Base-by-base conservation (phyloP, 1,140 invertebrate genomes). In the Nylanderia fulva region DNA sequence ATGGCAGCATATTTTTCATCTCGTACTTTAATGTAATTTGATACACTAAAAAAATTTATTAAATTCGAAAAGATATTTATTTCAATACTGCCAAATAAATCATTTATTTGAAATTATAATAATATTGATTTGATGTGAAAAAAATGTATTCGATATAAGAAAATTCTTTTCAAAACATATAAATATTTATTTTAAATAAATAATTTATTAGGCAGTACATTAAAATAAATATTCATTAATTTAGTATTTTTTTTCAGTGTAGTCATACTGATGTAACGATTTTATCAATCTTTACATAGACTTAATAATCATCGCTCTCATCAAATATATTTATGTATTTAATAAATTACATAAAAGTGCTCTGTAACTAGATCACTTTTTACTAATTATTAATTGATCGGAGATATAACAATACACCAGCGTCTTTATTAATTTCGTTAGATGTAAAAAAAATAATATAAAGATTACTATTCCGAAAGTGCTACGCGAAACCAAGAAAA, bases 251-350 rank as follows among this genome's bases (percentile, higher is more conserved):
- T n/a, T n/a, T n/a, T n/a, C n/a, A n/a, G n/a, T n/a, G n/a, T n/a
- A 61, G 39, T 63, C 18, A 21, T 18, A 39, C 15, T 76, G 56
- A 76, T n/a, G 24, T 75, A 75, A 75, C 33, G 54, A 21, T 60
- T 60, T 39, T 2, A 72, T 7, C 11, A 8, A n/a, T 72, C 29
- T 56, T 72, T 5, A 58, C 18, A 18, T 15, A 24, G 13, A 21
- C 21, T 52, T 2, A 11, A 74, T 21, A 39, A 33, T 27, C 13
- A 24, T 18, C 21, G 24, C n/a, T n/a, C n/a, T n/a, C n/a, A n/a
- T 74, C 56, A 36, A 56, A 7, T 21, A 9, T 15, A n/a, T 27
- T 72, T 2, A 27, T 63, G 18, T 63, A 11, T 45, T 63, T 72
- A 56, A 72, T 54, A 9, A 8, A 63, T 76, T 61, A 63, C 11